Base-by-base conservation (phyloP, 2,113 vertebrate species). In the Chaetops frenatus region DNA sequence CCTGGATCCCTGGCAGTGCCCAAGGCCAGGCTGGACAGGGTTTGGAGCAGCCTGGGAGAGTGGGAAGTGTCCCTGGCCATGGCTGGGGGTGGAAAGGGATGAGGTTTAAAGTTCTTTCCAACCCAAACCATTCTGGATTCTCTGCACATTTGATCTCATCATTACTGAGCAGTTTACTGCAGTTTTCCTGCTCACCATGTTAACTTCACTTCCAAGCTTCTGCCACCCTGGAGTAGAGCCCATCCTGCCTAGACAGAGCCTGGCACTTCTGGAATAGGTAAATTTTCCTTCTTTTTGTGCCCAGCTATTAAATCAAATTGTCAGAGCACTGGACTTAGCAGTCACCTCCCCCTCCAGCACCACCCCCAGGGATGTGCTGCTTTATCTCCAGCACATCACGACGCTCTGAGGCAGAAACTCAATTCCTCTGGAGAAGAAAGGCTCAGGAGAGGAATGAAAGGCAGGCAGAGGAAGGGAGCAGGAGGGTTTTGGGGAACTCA, bases 401-500 rank as follows among this genome's bases (percentile, higher is more conserved):
- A 9, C 1, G 23, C 58, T 25, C 82, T 11, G 51, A 56, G 78
- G 73, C 42, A 81, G 33, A 33, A 92, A 56, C 27, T 70, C 67
- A 24, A 6, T 7, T 77, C 44, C 65, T 66, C 33, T 17, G 61
- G 60, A n/a, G 61, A 83, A 44, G 45, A 50, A 64, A 64, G 21
- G n/a, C 74, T 96, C 35, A 21, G 73, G 40, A 85, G 42, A 85
- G 18, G 24, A 76, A 58, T 0, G 15, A 51, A 47, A 70, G 33
- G n/a, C 66, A 82, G 85, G 78, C 45, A 62, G 50, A 19, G 78
- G 45, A 70, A 24, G 16, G 77, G n/a, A 62, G 40, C 19, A 90
- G 40, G 18, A 78, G 27, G 42, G 36, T 18, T 36, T 12, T 5
- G 61, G 81, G 69, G 13, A 45, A 98, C 99, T 99, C 96, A 99